These are phyloP conservation scores for Chascanopsetta lugubris DNA, from an alignment of 2,113 vertebrate species.

Conservation along the genomic window DNA sequence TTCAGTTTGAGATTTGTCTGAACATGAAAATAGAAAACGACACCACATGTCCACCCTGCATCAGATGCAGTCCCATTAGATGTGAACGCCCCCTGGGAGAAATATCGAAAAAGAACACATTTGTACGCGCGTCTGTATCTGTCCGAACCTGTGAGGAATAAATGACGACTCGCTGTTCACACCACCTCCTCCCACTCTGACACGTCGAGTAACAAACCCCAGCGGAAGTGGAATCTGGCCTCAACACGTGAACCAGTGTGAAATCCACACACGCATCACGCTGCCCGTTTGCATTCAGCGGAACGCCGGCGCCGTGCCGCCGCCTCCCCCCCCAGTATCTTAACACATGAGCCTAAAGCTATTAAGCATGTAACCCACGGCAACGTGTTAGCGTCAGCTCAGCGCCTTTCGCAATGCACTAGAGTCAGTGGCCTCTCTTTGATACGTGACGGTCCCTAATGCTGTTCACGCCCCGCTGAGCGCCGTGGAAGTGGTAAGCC, in stretches of 20 bases:
- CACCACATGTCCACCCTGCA: no score
- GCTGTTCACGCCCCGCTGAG: constrained; percentile 66
- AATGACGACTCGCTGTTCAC: no score
- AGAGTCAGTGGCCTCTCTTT: constrained; percentile 37
- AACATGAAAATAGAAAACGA: no score
- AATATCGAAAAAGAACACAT: no score
- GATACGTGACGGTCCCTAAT: constrained; percentile 56
- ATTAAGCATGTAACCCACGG: constrained; percentile 57
- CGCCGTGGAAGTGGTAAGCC: constrained; percentile 46
- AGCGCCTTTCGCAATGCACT: constrained; percentile 38
- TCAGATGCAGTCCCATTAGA: no score
- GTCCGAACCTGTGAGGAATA: no score
- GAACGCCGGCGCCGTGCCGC: not conserved
- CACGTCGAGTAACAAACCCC: no score
- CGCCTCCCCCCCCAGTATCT: constrained; percentile 1
- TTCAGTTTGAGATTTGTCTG: no score
- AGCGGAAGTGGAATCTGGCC: no score
- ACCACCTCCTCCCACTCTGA: no score
- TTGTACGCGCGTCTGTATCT: no score
- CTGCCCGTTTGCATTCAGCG: not conserved
- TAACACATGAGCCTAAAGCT: constrained; percentile 44
- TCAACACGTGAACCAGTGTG: not conserved
- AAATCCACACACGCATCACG: not conserved
- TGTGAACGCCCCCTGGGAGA: no score
- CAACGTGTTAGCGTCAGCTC: constrained; percentile 55